Evolutionary conservation across 2,888 invertebrate species (phyloP), one percentile per base, ranked within the genome.

Genomic region (Limnephilus auricula): DNA sequence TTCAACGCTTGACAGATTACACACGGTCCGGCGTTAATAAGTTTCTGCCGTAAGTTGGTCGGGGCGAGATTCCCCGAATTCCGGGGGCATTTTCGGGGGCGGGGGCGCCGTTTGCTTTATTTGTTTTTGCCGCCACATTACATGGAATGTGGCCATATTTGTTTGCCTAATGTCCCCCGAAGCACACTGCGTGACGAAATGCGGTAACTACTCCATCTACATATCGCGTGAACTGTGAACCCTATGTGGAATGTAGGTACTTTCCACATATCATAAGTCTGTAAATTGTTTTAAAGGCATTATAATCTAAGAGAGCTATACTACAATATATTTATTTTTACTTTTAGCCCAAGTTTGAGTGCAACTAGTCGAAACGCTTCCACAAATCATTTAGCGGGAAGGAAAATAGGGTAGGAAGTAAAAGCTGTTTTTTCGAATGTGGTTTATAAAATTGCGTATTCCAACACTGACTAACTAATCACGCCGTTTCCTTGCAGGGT

Each of bases 121-220:
- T 89, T 80, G 89, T 40, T 37, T 89, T 80, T 80, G 50, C 89
- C 89, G 45, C 87, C 87, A 88, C 78, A 88, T 88, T 88, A 88
- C 79, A 88, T 79, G 32, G 32, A 87, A 88, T 88, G 87, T 88
- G 87, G 78, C 87, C 87, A 87, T 87, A 88, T 88, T 88, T 88
- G 79, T 88, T 88, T 65, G 87, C 34, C 87, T 88, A 88, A 78
- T 78, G 87, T 88, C 37, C 34, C 78, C 87, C 87, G 31, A 31
- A 32, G 87, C 78, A 25, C 87, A 18, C 65, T 78, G 87, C 87
- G 87, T 87, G 87, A 87, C 87, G 32, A 88, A 88, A 88, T 79
- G 34, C 87, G 65, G 65, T 40, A 34, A 83, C 83, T 34, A 9
- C n/a, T 65, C 65, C 65, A 65, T 65, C 80, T 31, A 80, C 31